Percentiles rank a stretch among this genome's conserved stretches.
These are phyloP conservation scores for Hystrix brachyura DNA, from an alignment of 2,113 vertebrate genomes.

Conservation along the genomic window DNA sequence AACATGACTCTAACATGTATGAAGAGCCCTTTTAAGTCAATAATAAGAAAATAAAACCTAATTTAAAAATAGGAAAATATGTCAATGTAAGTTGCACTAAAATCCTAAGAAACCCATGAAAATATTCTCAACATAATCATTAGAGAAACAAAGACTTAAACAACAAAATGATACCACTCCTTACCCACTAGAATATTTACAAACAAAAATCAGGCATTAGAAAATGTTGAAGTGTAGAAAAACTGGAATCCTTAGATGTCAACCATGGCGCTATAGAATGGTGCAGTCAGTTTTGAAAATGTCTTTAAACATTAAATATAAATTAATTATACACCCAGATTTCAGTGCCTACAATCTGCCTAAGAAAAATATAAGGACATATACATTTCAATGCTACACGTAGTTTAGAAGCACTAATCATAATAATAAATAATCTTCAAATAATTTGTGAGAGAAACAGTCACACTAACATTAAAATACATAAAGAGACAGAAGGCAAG, in stretches of 20 bases:
- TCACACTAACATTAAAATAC: background rate
- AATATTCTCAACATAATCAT: background rate
- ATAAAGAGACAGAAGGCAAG: background rate
- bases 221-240: background rate
- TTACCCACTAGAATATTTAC: background rate
- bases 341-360: background rate
- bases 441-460: background rate
- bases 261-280: background rate
- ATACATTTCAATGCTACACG: background rate
- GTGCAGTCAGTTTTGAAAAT: background rate
- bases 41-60: background rate
- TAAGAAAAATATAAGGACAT: background rate
- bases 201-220: background rate
- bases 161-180: background rate
- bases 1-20: background rate
- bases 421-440: background rate
- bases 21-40: background rate
- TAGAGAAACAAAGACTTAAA: background rate
- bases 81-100: background rate
- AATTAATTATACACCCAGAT: background rate
- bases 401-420: background rate
- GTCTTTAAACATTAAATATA: constrained; percentile 1
- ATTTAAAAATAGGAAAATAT: background rate
- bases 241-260: background rate
- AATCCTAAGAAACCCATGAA: background rate